These are phyloP conservation scores for Harpegnathos saltator DNA, from an alignment of 1,140 invertebrate genomes.

Conservation along the genomic window DNA sequence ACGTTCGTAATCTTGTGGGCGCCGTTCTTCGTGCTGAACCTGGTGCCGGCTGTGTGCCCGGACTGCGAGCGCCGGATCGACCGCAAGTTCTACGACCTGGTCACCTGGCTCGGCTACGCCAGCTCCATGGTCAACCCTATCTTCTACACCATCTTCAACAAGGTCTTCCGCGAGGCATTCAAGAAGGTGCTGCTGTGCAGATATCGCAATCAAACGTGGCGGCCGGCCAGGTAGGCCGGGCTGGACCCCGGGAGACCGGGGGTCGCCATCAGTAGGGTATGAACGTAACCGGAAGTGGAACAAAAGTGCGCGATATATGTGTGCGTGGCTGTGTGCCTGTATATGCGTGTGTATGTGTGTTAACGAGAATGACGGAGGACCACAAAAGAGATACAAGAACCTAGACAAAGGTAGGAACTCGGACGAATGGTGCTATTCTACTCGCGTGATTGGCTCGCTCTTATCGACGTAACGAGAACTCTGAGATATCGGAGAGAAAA, in stretches of 20 bases:
- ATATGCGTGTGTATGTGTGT: neutral
- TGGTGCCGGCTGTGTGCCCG: slow-evolving; percentile 92
- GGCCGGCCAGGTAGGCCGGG: slow-evolving; percentile 79
- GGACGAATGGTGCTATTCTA: slow-evolving; percentile 37
- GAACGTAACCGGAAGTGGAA: neutral
- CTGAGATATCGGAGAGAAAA: neutral
- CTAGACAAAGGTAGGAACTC: neutral
- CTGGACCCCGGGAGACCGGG: slow-evolving; percentile 73
- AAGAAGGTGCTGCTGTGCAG: slow-evolving; percentile 93
- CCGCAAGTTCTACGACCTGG: slow-evolving; percentile 93
- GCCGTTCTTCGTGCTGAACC: slow-evolving; percentile 96
- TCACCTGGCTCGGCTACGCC: slow-evolving; percentile 96
- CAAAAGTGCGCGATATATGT: too few relatives aligned
- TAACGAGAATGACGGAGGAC: neutral
- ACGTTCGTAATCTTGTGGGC: slow-evolving; percentile 97
- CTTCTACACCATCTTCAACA: slow-evolving; percentile 98
- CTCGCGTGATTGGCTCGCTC: slow-evolving; percentile 17
- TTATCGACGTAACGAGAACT: neutral
- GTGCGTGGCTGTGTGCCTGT: neutral
- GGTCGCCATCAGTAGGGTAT: slow-evolving; percentile 73
- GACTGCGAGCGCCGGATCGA: slow-evolving; percentile 91
- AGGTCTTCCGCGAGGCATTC: slow-evolving; percentile 96
- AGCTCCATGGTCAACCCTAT: slow-evolving; percentile 97
- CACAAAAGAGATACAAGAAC: neutral
- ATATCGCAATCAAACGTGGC: slow-evolving; percentile 78